phyloP scores from a whole-genome alignment of 2,888 invertebrate species.

The Dimorphilus gyrociliatus region DNA sequence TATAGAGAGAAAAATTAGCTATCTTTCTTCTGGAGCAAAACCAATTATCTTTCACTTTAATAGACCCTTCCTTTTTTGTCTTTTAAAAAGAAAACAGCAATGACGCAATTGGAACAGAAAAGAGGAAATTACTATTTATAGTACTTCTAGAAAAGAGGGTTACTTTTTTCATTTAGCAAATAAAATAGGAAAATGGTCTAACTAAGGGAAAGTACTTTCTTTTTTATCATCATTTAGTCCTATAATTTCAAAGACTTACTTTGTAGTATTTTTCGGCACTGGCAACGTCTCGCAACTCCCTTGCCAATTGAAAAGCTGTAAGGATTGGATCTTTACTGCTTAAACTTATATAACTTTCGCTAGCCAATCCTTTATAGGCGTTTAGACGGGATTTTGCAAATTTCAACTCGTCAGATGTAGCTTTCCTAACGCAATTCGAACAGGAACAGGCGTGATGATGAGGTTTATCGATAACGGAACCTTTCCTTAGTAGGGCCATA shows the following conservation, averaged over 20 bases:
- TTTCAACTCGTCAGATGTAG: slow-evolving; percentile 29
- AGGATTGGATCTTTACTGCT: slow-evolving; percentile 32
- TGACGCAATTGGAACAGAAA: too few relatives aligned
- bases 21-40: too few relatives aligned
- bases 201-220: too few relatives aligned
- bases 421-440: slow-evolving; percentile 23
- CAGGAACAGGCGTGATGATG: slow-evolving; percentile 31
- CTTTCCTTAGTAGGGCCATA: slow-evolving; percentile 19
- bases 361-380: slow-evolving; percentile 28
- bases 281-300: slow-evolving; percentile 24
- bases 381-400: slow-evolving; percentile 31
- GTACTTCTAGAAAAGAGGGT: too few relatives aligned
- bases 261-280: slow-evolving; percentile 31
- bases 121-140: too few relatives aligned
- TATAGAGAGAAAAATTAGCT: too few relatives aligned
- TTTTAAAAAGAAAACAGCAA: too few relatives aligned
- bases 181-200: too few relatives aligned
- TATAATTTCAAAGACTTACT: slow-evolving; percentile 18
- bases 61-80: too few relatives aligned
- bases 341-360: slow-evolving; percentile 32
- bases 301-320: slow-evolving; percentile 27
- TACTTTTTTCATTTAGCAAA: too few relatives aligned
- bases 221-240: too few relatives aligned
- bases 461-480: slow-evolving; percentile 27
- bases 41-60: too few relatives aligned